Percentiles rank a stretch among this genome's conserved stretches.
phyloP scores from a whole-genome alignment of 2,797 vertebrate genomes.

The Bufotes viridis region DNA sequence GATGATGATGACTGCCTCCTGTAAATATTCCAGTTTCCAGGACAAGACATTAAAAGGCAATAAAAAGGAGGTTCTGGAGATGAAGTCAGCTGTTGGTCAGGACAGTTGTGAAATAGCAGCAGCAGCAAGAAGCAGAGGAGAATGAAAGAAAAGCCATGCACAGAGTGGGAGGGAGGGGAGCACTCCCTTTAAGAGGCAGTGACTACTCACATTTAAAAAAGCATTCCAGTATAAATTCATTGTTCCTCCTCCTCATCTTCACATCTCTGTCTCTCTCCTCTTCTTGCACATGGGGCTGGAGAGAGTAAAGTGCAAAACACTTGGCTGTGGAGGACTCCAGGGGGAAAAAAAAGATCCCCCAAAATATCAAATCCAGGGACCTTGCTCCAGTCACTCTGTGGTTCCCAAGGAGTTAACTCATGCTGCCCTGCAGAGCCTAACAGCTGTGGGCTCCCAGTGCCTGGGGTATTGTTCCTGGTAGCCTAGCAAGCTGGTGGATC shows the following conservation, averaged over 20 bases:
- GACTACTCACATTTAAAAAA: constrained; percentile 81
- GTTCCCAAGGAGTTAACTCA: neutral
- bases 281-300: constrained; percentile 77
- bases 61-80: neutral
- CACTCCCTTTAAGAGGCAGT: constrained; percentile 83
- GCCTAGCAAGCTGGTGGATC: constrained; percentile 1
- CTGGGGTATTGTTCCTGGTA: neutral
- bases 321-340: constrained; percentile 6
- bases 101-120: constrained; percentile 64
- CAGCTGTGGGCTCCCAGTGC: constrained; percentile 12
- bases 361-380: no score
- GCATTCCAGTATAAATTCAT: constrained; percentile 86
- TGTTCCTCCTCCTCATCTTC: constrained; percentile 84
- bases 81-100: constrained; percentile 69
- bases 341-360: neutral
- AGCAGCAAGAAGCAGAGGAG: constrained; percentile 65
- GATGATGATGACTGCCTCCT: neutral
- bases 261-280: constrained; percentile 76
- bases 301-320: constrained; percentile 67
- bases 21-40: constrained; percentile 44
- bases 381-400: neutral
- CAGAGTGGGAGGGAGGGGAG: constrained; percentile 75
- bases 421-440: neutral
- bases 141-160: constrained; percentile 62
- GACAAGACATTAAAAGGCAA: constrained; percentile 44